Percentiles rank a stretch among this genome's conserved stretches.
phyloP scores from a whole-genome alignment of 1,140 invertebrate species.

The Papilio dardanus region DNA sequence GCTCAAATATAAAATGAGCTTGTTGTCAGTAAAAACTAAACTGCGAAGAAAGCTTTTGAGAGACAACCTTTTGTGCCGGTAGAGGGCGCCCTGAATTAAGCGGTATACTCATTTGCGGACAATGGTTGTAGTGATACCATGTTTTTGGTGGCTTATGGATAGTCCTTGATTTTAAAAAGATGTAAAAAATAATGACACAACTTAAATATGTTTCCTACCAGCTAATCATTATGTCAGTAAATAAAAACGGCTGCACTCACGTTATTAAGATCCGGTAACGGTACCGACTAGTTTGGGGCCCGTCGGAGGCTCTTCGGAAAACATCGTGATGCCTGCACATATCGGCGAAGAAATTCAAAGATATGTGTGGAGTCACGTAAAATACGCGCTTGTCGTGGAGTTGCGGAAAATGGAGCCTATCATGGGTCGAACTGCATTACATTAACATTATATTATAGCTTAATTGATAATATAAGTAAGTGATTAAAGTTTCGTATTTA shows the following conservation, averaged over 20 bases:
- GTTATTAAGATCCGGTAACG: too few relatives aligned
- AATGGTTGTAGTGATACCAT: slow-evolving; percentile 45
- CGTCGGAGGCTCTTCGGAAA: too few relatives aligned
- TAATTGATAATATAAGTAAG: not conserved
- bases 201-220: not conserved
- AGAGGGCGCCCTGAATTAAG: slow-evolving; percentile 62
- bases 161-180: not conserved
- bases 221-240: too few relatives aligned
- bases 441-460: too few relatives aligned
- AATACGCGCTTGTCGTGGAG: too few relatives aligned
- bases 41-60: slow-evolving; percentile 41
- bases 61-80: slow-evolving; percentile 29
- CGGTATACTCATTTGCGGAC: slow-evolving; percentile 58
- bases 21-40: slow-evolving; percentile 52
- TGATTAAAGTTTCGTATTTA: not conserved
- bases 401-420: too few relatives aligned
- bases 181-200: not conserved
- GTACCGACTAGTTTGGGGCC: too few relatives aligned
- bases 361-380: too few relatives aligned
- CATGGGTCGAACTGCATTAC: too few relatives aligned
- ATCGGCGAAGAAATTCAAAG: too few relatives aligned
- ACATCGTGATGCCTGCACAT: too few relatives aligned
- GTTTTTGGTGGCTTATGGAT: not conserved
- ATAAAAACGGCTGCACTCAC: too few relatives aligned
- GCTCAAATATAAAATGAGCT: slow-evolving; percentile 44